These are phyloP conservation scores for Luperina testacea DNA, from an alignment of 2,888 invertebrate genomes.

Conservation along the genomic window DNA sequence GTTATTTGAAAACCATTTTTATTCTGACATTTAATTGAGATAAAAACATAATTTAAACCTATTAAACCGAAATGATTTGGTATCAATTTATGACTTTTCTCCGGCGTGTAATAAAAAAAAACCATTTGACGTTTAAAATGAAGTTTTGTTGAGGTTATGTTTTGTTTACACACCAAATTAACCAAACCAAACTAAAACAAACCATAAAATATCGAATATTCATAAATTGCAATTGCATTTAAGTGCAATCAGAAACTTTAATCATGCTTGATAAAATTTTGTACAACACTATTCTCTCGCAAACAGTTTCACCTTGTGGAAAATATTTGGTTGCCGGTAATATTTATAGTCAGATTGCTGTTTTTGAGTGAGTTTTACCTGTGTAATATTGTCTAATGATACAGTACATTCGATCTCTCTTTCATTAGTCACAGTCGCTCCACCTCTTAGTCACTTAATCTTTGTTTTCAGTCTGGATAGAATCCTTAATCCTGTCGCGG, in stretches of 20 bases:
- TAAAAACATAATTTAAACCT: background rate
- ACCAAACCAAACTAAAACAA: background rate
- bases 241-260: background rate
- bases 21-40: background rate
- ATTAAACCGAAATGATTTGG: background rate
- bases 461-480: conserved; percentile 90
- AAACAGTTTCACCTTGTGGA: conserved; percentile 95
- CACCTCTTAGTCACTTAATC: background rate
- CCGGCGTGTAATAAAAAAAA: background rate
- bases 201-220: background rate
- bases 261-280: conserved; percentile 90
- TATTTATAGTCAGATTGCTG: conserved; percentile 95
- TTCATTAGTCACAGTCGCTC: background rate
- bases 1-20: background rate
- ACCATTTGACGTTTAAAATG: conserved; percentile 6
- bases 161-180: conserved; percentile 41
- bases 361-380: conserved; percentile 93
- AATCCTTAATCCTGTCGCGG: conserved; percentile 90
- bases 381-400: background rate
- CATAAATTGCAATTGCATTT: background rate
- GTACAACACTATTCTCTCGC: conserved; percentile 95
- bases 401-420: background rate
- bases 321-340: conserved; percentile 95
- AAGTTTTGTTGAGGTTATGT: conserved; percentile 49
- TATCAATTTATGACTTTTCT: background rate